Conservation (phyloP, 2,888 invertebrate species). For the Lepidonotus clava region DNA sequence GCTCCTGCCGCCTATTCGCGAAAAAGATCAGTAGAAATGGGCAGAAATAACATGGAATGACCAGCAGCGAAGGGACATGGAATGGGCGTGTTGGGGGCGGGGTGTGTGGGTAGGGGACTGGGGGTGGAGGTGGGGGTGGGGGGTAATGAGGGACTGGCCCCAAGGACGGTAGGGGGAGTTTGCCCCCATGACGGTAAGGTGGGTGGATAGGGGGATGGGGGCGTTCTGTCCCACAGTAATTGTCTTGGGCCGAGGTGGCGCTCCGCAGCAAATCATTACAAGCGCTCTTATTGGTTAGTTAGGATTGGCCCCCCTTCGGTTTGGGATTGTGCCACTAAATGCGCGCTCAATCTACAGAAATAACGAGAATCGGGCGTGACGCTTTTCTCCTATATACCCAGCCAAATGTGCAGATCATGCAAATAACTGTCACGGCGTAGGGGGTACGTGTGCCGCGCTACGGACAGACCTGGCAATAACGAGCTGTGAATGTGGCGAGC, state of each 20-base stretch:
- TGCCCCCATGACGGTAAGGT: background rate
- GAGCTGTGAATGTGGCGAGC: too few relatives aligned
- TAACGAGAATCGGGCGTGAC: too few relatives aligned
- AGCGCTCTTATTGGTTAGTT: background rate
- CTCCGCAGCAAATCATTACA: constrained; percentile 11
- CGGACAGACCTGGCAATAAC: too few relatives aligned
- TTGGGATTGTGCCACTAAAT: background rate
- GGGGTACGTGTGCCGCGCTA: too few relatives aligned
- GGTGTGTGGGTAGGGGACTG: background rate
- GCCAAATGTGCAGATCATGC: too few relatives aligned
- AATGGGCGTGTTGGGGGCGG: background rate
- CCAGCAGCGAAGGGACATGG: background rate
- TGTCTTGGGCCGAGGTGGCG: background rate
- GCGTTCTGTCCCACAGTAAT: constrained; percentile 21
- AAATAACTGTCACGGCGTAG: too few relatives aligned
- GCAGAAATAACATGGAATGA: constrained; percentile 6
- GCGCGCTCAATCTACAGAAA: background rate
- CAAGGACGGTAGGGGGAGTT: background rate
- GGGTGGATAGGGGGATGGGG: too few relatives aligned
- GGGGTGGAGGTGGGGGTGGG: background rate
- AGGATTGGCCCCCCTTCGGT: background rate
- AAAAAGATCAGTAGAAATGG: constrained; percentile 26
- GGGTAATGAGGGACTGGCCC: background rate
- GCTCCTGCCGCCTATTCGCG: background rate
- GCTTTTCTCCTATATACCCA: too few relatives aligned